phyloP scores from a whole-genome alignment of 2,113 vertebrate genomes.

The Oreochromis niloticus region DNA sequence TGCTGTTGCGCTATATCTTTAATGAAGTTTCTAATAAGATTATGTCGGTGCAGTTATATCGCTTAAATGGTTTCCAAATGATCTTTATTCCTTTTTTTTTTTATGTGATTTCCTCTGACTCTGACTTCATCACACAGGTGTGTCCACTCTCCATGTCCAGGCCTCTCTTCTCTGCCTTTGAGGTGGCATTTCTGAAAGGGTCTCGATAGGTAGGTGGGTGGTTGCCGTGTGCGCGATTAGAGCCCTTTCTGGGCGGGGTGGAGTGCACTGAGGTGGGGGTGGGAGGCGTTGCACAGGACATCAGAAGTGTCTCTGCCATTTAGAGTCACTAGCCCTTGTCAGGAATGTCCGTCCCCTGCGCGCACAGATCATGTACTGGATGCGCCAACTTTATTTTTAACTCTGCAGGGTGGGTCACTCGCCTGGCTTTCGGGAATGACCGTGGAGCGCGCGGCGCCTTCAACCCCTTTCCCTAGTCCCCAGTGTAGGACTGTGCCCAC shows the following conservation, averaged over 20 bases:
- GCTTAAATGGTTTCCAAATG: neutral
- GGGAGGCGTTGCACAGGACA: neutral
- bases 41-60: neutral
- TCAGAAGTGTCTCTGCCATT: constrained; percentile 70
- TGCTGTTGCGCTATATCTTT: neutral
- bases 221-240: constrained; percentile 41
- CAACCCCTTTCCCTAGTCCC: constrained; percentile 42
- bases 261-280: neutral
- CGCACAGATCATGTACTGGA: constrained; percentile 57
- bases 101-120: neutral
- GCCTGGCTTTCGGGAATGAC: constrained; percentile 63
- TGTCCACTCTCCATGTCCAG: neutral
- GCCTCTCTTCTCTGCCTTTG: neutral
- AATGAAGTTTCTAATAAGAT: neutral
- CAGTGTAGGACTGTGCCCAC: constrained; percentile 22
- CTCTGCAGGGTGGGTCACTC: constrained; percentile 69
- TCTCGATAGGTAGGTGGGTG: neutral
- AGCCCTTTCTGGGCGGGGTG: constrained; percentile 9
- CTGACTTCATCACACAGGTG: neutral
- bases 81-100: neutral
- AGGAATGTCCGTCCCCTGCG: constrained; percentile 71
- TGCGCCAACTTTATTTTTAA: constrained; percentile 76
- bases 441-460: constrained; percentile 45
- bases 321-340: constrained; percentile 67
- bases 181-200: constrained; percentile 43